A percentile compares a stretch with the other conserved stretches of the same genome.
These are phyloP conservation scores for Ceraclea dissimilis DNA, from an alignment of 2,888 invertebrate genomes.

Conservation along the genomic window DNA sequence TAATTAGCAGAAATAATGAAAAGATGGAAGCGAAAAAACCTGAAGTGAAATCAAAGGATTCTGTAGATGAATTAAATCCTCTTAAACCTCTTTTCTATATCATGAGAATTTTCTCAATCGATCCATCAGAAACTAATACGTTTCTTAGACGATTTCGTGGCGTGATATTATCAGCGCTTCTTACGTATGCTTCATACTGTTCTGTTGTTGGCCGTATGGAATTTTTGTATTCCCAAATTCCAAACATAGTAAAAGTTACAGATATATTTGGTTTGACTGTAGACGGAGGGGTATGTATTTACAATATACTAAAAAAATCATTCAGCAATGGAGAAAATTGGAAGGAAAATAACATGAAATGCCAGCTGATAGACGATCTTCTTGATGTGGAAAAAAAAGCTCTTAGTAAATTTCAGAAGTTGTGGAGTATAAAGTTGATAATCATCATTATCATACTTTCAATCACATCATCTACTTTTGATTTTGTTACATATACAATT, in stretches of 20 bases:
- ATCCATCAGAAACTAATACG: neutral
- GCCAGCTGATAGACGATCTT: slow-evolving; percentile 6
- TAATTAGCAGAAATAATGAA: neutral
- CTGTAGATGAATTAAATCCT: neutral
- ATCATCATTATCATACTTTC: neutral
- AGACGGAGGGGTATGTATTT: neutral
- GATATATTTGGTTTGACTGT: slow-evolving; percentile 1
- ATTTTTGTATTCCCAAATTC: neutral
- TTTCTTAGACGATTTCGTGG: neutral
- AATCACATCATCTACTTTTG: neutral
- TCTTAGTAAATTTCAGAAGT: neutral
- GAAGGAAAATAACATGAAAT: neutral
- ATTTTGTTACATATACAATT: slow-evolving; percentile 9
- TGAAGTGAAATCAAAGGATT: too few relatives aligned
- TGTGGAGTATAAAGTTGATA: neutral
- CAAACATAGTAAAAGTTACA: neutral
- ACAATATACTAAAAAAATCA: neutral
- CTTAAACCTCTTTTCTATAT: neutral
- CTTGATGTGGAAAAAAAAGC: slow-evolving; percentile 6
- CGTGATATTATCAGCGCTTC: neutral
- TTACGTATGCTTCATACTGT: neutral
- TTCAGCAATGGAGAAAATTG: neutral
- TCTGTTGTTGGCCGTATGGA: neutral
- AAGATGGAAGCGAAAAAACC: too few relatives aligned
- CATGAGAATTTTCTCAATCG: slow-evolving; percentile 3